A percentile compares a stretch with the other conserved stretches of the same genome.
Conservation (phyloP, 2,113 vertebrate species). For the Calyptommatus sinebrachiatus region DNA sequence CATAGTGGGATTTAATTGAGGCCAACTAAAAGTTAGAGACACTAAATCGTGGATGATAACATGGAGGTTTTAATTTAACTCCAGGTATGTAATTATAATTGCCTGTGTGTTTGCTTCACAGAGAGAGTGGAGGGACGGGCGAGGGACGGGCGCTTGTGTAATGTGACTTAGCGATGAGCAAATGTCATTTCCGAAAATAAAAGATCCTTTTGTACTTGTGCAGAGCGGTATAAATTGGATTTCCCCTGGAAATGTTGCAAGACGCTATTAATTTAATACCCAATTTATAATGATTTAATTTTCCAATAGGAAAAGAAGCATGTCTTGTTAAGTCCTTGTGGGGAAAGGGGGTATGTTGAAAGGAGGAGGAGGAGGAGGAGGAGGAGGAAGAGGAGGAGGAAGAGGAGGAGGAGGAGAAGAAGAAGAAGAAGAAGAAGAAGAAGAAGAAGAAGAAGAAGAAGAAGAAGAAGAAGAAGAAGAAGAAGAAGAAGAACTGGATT, state of each 20-base stretch:
- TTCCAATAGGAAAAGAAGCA: neutral
- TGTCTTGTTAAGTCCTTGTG: neutral
- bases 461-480: too few relatives aligned
- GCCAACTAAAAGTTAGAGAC: slow-evolving; percentile 55
- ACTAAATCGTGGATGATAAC: slow-evolving; percentile 55
- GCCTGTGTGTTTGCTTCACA: neutral
- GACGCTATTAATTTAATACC: neutral
- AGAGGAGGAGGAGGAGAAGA: too few relatives aligned
- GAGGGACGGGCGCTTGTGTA: neutral
- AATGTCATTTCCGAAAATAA: neutral
- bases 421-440: too few relatives aligned
- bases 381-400: too few relatives aligned
- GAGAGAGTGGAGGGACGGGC: too few relatives aligned
- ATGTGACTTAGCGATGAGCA: neutral
- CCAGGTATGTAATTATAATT: slow-evolving; percentile 16
- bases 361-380: too few relatives aligned
- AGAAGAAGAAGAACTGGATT: too few relatives aligned
- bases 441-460: too few relatives aligned
- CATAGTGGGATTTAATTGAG: slow-evolving; percentile 63
- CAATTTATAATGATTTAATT: neutral
- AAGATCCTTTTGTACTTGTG: neutral
- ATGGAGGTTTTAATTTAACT: slow-evolving; percentile 33
- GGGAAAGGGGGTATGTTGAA: too few relatives aligned
- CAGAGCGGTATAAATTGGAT: neutral
- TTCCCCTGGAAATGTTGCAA: neutral